These are phyloP conservation scores for Orientallactaga bullata DNA, from an alignment of 2,113 vertebrate genomes.

Conservation along the genomic window DNA sequence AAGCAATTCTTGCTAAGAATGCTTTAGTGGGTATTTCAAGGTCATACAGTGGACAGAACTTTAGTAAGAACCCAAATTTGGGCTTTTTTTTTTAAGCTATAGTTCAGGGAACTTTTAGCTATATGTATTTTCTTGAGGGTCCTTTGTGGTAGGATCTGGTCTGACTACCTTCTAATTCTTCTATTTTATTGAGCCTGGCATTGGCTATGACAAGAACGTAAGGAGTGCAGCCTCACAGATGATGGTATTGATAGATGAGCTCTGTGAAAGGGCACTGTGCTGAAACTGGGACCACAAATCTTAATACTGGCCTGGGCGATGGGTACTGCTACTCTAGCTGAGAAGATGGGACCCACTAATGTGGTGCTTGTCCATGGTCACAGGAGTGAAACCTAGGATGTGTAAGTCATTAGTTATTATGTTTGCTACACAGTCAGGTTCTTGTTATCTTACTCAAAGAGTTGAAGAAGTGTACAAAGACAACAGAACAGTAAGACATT, in stretches of 20 bases:
- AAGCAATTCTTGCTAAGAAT: background rate
- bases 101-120: background rate
- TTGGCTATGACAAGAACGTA: background rate
- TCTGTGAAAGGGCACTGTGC: accelerated
- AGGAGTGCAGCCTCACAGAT: accelerated
- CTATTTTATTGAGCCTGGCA: background rate
- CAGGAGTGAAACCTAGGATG: too few relatives aligned
- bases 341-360: background rate
- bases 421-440: background rate
- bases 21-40: background rate
- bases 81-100: too few relatives aligned
- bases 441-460: too few relatives aligned
- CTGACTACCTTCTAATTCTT: background rate
- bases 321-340: accelerated
- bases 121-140: background rate
- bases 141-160: background rate
- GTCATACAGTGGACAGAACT: background rate
- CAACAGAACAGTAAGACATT: too few relatives aligned
- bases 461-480: too few relatives aligned
- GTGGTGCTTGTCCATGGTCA: background rate
- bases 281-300: background rate
- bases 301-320: background rate
- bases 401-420: accelerated
- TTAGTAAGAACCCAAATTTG: background rate
- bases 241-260: background rate